Evolutionary conservation across 23 tunicate species (phyloP).

Genomic region (Trididemnum miniatum): DNA sequence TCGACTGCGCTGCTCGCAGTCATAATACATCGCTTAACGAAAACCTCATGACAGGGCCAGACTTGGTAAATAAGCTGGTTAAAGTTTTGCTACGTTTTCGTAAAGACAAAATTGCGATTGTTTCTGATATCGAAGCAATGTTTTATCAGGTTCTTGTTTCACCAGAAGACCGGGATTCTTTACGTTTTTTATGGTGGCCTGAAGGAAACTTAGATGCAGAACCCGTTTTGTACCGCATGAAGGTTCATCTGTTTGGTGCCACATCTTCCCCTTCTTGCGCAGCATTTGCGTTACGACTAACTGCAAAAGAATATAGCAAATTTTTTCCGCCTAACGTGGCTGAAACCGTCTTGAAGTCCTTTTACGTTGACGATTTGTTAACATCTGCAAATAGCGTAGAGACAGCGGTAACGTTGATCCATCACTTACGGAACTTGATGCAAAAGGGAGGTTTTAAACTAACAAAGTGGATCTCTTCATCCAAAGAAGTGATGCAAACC

Average conservation of each 20-base stretch:
- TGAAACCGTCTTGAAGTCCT: background rate
- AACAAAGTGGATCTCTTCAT: constrained; percentile 9
- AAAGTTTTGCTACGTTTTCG: constrained; percentile 36
- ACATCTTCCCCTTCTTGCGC: constrained; percentile 20
- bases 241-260: constrained; percentile 42
- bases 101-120: constrained; percentile 18
- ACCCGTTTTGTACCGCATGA: constrained; percentile 6
- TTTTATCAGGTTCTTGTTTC: constrained; percentile 35
- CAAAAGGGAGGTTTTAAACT: constrained; percentile 26
- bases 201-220: background rate
- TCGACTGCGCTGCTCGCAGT: constrained; percentile 10
- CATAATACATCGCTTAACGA: background rate
- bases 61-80: constrained; percentile 29
- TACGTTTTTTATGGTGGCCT: constrained; percentile 37
- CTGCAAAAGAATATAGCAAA: background rate
- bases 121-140: constrained; percentile 29
- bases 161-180: constrained; percentile 3
- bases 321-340: constrained; percentile 4
- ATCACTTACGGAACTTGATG: background rate
- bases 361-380: constrained; percentile 50
- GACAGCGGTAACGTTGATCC: background rate
- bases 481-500: background rate
- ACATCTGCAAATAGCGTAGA: background rate
- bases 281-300: constrained; percentile 4
- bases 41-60: constrained; percentile 33